These are phyloP conservation scores for Gymnarchus niloticus DNA, from an alignment of 2,113 vertebrate species.

Conservation along the genomic window DNA sequence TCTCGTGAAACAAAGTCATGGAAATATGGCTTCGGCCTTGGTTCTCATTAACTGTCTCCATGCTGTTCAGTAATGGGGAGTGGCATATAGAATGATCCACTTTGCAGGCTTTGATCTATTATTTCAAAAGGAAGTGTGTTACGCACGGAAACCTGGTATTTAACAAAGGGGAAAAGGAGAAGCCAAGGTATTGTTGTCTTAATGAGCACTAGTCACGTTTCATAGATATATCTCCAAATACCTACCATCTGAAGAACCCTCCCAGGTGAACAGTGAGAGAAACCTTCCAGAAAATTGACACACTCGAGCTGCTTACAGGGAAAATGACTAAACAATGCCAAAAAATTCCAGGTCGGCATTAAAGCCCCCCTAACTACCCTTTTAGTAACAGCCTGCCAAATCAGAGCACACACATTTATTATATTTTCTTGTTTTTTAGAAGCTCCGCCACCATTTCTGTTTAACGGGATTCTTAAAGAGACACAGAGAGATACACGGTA, in stretches of 20 bases:
- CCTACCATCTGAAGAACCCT: slow-evolving; percentile 22
- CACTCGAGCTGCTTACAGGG: slow-evolving; percentile 29
- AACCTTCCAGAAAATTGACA: background rate
- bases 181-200: slow-evolving; percentile 5
- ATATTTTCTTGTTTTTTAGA: slow-evolving; percentile 21
- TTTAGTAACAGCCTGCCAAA: slow-evolving; percentile 33
- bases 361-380: slow-evolving; percentile 33
- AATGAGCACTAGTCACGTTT: slow-evolving; percentile 4
- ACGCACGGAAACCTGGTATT: slow-evolving; percentile 34
- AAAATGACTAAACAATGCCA: slow-evolving; percentile 31
- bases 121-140: slow-evolving; percentile 49
- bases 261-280: background rate
- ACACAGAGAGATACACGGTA: slow-evolving; percentile 15
- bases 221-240: slow-evolving; percentile 32
- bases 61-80: slow-evolving; percentile 54
- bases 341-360: slow-evolving; percentile 40
- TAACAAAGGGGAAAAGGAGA: background rate
- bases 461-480: slow-evolving; percentile 28
- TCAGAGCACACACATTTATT: slow-evolving; percentile 8
- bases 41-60: slow-evolving; percentile 59
- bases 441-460: slow-evolving; percentile 23
- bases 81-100: slow-evolving; percentile 60
- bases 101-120: slow-evolving; percentile 64
- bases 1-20: slow-evolving; percentile 59
- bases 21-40: slow-evolving; percentile 65